Base-by-base conservation (phyloP, 2,113 vertebrate genomes). In the Embiotoca jacksoni region DNA sequence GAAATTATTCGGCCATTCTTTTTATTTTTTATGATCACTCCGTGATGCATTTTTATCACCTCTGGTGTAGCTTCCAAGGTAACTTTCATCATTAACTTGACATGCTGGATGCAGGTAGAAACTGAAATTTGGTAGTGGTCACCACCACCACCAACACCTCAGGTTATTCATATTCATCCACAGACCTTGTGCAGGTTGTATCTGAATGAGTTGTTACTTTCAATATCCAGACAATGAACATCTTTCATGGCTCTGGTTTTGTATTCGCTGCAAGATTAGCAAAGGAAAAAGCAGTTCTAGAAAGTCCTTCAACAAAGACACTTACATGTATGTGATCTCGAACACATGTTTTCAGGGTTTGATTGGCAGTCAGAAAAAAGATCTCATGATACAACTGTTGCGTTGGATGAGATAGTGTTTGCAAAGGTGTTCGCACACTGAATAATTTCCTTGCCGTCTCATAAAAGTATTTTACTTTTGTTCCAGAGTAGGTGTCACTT, bases 51-150 rank as follows among this genome's bases (percentile, higher is more conserved):
- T 91, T 90, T 89, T 83, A 89, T 89, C 69, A 75, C 75, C 53
- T 65, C 50, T 5, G 61, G 53, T 85, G 72, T 61, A 65, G 73
- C 70, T 86, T 89, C 82, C 87, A 89, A 89, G 89, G 89, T 88
- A 74, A 90, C 85, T 88, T 85, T 87, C 54, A 72, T 83, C 85
- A 83, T 93, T 89, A 91, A 78, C 68, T 72, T 55, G 50, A 36
- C 71, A 62, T 53, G 61, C 62, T 72, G 33, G 41, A 85, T 31
- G 37, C 39, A 15, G 47, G 68, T 59, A 78, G 41, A 78, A 77
- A 72, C 31, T 7, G 14, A 64, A 80, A 75, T 83, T 81, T 82
- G 74, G 52, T 39, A 16, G 81, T 75, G 72, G 57, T 83, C 65
- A 55, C 47, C 46, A 39, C 52, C 49, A 23, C 23, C 23, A 23